A percentile compares a stretch with the other conserved stretches of the same genome.
Conservation (phyloP, 2,797 vertebrate genomes). For the Pangasius macronema region DNA sequence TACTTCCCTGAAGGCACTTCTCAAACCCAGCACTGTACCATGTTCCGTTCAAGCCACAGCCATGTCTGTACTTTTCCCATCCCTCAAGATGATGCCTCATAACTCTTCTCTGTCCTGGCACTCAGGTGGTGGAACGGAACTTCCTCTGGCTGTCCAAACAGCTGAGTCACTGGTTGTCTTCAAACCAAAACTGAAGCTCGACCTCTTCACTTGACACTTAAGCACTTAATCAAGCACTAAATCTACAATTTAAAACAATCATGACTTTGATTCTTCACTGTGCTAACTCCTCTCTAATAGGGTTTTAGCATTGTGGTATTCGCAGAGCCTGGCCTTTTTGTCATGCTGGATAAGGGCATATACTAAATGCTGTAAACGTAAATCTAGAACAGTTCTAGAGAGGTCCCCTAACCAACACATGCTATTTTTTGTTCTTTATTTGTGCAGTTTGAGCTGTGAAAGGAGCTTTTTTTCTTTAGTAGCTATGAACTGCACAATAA, state of each 20-base stretch:
- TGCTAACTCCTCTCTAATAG: neutral
- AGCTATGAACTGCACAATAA: neutral
- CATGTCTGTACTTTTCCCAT: neutral
- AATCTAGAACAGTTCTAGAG: neutral
- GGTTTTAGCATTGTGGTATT: neutral
- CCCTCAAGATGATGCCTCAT: neutral
- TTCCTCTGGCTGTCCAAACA: neutral
- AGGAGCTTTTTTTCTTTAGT: neutral
- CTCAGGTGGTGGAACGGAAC: neutral
- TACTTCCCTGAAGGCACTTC: neutral
- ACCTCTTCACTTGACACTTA: neutral
- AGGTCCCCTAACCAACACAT: no score
- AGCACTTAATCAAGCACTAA: neutral
- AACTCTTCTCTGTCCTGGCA: neutral
- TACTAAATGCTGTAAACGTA: neutral
- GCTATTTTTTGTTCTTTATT: neutral
- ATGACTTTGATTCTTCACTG: neutral
- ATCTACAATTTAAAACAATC: neutral
- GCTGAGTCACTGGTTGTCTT: constrained; percentile 3
- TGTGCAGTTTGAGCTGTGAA: neutral
- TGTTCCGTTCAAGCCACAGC: neutral
- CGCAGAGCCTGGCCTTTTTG: neutral
- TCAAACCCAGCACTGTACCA: neutral
- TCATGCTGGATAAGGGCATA: neutral
- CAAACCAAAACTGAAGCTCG: neutral